phyloP scores from a whole-genome alignment of 2,888 invertebrate genomes.

The Dinocampus coccinellae region DNA sequence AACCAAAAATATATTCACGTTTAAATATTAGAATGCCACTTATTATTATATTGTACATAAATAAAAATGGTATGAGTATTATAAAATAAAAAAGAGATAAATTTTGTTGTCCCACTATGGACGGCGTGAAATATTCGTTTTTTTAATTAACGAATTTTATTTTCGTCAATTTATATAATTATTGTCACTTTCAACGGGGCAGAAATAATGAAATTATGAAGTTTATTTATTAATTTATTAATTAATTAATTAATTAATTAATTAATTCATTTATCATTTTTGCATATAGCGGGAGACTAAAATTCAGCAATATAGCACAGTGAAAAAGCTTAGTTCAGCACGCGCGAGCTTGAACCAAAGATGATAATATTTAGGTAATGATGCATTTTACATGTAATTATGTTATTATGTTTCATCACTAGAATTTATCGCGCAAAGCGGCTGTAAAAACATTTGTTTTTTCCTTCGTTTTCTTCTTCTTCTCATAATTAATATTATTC shows the following conservation, averaged over 20 bases:
- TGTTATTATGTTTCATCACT: background rate
- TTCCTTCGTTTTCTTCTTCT: conserved; percentile 47
- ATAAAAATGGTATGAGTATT: no score
- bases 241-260: no score
- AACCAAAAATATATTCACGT: conserved; percentile 39
- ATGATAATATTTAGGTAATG: background rate
- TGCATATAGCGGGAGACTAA: conserved; percentile 50
- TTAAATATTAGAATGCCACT: background rate
- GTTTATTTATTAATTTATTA: conserved; percentile 16
- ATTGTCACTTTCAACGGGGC: conserved; percentile 45
- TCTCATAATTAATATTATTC: no score
- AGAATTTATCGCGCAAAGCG: background rate
- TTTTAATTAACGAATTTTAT: conserved; percentile 18
- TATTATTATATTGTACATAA: no score
- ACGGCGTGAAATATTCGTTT: conserved; percentile 54
- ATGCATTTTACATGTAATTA: background rate
- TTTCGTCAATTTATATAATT: background rate
- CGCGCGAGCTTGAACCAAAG: background rate
- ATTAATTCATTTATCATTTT: conserved; percentile 35
- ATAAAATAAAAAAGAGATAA: conserved; percentile 37
- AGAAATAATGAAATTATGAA: conserved; percentile 37
- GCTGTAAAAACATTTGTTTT: background rate
- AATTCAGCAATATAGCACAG: conserved; percentile 59
- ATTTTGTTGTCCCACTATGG: conserved; percentile 54
- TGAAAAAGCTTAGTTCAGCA: conserved; percentile 53